Evolutionary conservation across 2,888 invertebrate species (phyloP), one percentile per base, ranked within the genome.

Genomic region (Acanthosepion pharaonis): DNA sequence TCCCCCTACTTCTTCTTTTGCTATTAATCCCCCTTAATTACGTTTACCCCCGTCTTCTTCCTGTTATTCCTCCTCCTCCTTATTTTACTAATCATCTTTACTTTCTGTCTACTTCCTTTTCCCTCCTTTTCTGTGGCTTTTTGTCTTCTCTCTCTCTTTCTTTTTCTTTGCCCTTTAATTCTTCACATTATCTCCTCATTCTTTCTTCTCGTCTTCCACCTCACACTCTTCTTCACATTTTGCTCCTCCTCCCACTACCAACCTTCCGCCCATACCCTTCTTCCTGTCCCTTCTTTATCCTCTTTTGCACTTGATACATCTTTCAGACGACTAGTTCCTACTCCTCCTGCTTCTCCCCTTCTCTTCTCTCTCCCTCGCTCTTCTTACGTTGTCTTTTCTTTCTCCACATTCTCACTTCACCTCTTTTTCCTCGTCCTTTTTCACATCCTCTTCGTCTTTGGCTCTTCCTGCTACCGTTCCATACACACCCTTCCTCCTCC

Each of bases 311-410:
- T 25, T 64, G 8, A 5, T 25, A 23, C 8, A 8, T 28, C 28
- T 64, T 5, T 25, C 6, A 0, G 23, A 15, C 28, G 11, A 53
- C 51, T 15, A 53, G 1, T 53, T 15, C 6, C 15, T 11, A 53
- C 15, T 18, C 20, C n/a, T 11, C 8, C 0, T 78, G 6, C 0
- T 78, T 18, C 5, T 2, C 11, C 9, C 0, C n/a, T 78, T 78
- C 3, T n/a, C n/a, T n/a, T 78, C 15, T 28, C 1, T 78, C 8
- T 11, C 9, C 11, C 3, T n/a, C n/a, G 0, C 9, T 6, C 3
- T n/a, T 9, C n/a, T 9, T 6, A 8, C 6, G 0, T 6, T n/a
- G 9, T 8, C 0, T 9, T n/a, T 15, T 9, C 0, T 8, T n/a
- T 8, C 18, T 15, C 78, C 20, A 15, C 25, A 23, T 59, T 20